Evolutionary conservation across 92 coral and sea anemone species (phyloP).

Genomic region (Galaxea fascicularis): DNA sequence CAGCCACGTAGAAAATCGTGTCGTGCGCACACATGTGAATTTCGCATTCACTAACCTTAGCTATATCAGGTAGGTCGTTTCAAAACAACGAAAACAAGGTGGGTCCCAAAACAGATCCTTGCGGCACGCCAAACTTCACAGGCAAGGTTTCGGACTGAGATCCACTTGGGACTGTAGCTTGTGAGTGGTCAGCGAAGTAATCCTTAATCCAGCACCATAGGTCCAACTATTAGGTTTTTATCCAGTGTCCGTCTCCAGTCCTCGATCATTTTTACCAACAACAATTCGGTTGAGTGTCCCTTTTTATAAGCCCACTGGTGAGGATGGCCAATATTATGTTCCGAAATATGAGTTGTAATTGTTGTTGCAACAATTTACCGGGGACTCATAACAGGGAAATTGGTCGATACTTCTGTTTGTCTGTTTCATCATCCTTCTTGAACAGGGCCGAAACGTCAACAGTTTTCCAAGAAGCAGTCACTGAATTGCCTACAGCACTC

Average conservation of each 20-base stretch:
- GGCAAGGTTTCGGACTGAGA: slow-evolving; percentile 3
- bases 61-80: slow-evolving; percentile 15
- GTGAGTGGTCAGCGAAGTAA: slow-evolving; percentile 24
- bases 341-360: slow-evolving; percentile 25
- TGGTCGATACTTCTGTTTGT: too few relatives aligned
- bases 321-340: slow-evolving; percentile 20
- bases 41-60: background rate
- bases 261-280: too few relatives aligned
- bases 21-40: slow-evolving; percentile 58
- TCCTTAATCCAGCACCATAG: slow-evolving; percentile 43
- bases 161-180: slow-evolving; percentile 31
- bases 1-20: slow-evolving; percentile 40
- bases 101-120: slow-evolving; percentile 58
- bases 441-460: too few relatives aligned
- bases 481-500: slow-evolving; percentile 3
- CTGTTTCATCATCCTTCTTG: too few relatives aligned
- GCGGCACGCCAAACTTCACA: slow-evolving; percentile 55
- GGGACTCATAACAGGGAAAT: too few relatives aligned
- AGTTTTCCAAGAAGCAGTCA: slow-evolving; percentile 9
- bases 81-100: too few relatives aligned
- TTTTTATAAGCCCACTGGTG: too few relatives aligned
- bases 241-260: slow-evolving; percentile 45
- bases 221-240: slow-evolving; percentile 23
- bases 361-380: slow-evolving; percentile 24
- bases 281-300: too few relatives aligned